These are phyloP conservation scores for Pelvicachromis taeniatus DNA, from an alignment of 2,113 vertebrate species.

Conservation along the genomic window DNA sequence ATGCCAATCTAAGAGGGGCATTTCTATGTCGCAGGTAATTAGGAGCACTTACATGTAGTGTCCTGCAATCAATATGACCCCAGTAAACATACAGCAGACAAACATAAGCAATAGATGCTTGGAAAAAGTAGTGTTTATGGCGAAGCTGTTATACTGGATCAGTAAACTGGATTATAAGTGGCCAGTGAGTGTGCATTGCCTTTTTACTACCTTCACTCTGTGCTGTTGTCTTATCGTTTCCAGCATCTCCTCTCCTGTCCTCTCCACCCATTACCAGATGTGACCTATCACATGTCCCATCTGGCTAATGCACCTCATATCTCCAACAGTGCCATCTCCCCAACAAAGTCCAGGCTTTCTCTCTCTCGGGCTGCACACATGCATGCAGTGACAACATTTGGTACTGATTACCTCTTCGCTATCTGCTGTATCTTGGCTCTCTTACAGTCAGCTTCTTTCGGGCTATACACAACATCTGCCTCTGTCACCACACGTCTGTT, in stretches of 20 bases:
- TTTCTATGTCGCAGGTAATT: neutral
- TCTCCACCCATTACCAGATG: slow-evolving; percentile 47
- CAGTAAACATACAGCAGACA: neutral
- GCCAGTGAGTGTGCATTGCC: neutral
- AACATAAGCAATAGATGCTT: neutral
- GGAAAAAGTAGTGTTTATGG: neutral
- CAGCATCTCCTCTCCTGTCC: neutral
- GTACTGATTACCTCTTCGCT: neutral
- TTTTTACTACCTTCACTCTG: neutral
- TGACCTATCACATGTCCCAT: slow-evolving; percentile 60
- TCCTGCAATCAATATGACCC: neutral
- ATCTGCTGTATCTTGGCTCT: slow-evolving; percentile 1
- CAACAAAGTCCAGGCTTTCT: slow-evolving; percentile 2
- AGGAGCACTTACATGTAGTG: neutral
- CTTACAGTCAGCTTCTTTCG: neutral
- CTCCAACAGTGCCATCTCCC: slow-evolving; percentile 28
- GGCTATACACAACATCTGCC: neutral
- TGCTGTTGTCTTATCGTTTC: neutral
- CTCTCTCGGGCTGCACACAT: neutral
- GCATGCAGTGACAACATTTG: neutral
- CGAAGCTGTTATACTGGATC: neutral
- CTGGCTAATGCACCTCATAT: slow-evolving; percentile 53
- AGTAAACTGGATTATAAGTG: neutral
- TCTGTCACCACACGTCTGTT: neutral
- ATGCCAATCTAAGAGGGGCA: neutral